A percentile compares a stretch with the other conserved stretches of the same genome.
Conservation (phyloP, 2,113 vertebrate species). For the Corydoras sp. region DNA sequence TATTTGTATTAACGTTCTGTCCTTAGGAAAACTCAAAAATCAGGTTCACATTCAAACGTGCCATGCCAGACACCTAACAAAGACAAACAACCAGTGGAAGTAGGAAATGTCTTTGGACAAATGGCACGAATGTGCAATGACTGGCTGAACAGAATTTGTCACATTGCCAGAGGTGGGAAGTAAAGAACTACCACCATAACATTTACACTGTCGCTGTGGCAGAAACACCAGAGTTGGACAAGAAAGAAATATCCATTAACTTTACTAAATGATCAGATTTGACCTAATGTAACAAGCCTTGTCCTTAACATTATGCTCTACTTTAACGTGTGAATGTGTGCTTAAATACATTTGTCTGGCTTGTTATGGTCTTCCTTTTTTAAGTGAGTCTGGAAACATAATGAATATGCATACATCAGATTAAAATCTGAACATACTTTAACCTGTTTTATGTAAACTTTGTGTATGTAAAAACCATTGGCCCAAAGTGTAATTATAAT, state of each 20-base stretch:
- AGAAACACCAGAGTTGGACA: slow-evolving; percentile 49
- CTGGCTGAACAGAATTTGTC: slow-evolving; percentile 22
- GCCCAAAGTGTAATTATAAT: too few relatives aligned
- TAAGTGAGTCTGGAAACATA: too few relatives aligned
- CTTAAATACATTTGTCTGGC: too few relatives aligned
- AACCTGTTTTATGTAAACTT: too few relatives aligned
- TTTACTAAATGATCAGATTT: slow-evolving; percentile 49
- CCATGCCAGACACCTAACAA: slow-evolving; percentile 43
- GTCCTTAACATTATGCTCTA: too few relatives aligned
- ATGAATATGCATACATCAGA: too few relatives aligned
- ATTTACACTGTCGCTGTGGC: slow-evolving; percentile 31
- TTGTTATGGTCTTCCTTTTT: too few relatives aligned
- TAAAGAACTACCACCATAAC: slow-evolving; percentile 40
- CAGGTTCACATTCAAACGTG: slow-evolving; percentile 39
- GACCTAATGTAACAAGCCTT: too few relatives aligned
- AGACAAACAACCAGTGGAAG: slow-evolving; percentile 47
- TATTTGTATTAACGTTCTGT: slow-evolving; percentile 20
- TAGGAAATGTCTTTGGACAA: slow-evolving; percentile 57
- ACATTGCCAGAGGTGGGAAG: slow-evolving; percentile 48
- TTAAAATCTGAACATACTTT: too few relatives aligned
- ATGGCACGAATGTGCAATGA: slow-evolving; percentile 54
- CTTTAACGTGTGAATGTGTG: too few relatives aligned
- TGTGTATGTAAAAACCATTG: too few relatives aligned
- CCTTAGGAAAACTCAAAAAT: slow-evolving; percentile 19
- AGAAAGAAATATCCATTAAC: slow-evolving; percentile 55